Evolutionary conservation across 2,797 vertebrate genomes (phyloP), one percentile per base, ranked within the genome.

Genomic region (Hafferia zeledoni): DNA sequence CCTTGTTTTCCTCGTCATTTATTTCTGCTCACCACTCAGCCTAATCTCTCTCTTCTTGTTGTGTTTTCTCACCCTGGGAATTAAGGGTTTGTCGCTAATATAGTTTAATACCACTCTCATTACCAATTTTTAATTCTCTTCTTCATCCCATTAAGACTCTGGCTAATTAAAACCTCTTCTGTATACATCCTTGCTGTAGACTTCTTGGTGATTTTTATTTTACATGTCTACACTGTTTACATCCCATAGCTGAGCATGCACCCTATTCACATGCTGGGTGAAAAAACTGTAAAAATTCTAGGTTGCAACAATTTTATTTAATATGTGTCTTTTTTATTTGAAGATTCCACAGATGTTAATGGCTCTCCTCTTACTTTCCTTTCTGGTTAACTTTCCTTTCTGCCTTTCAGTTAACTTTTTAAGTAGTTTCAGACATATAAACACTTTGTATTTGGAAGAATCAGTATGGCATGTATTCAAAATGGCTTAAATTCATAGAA

Each of bases 21-120:
- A 64, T 55, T 91, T 89, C 61, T 89, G 49, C 60, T 89, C 69
- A 33, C 13, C 0, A 1, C 33, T 80, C 56, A 70, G 49, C 20
- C 50, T 95, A 80, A 65, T 84, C n/a, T 78, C 25, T 74, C 61
- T 71, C 41, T 83, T 59, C 46, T 74, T 90, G n/a, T 94, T 92
- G 49, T 56, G 9, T 64, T 87, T 93, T 83, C 61, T 87, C 18
- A 75, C 68, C 17, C 65, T 52, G 14, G 28, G 23, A 28, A 77
- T 68, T 41, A 83, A 85, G 71, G 50, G 47, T 87, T 89, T 85
- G 53, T 85, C 64, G 65, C 65, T 87, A 89, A 83, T 80, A 59
- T 9, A 37, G 49, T 68, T 90, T 87, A 95, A 93, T 87, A 35
- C 17, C 19, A 77, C 59, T 33, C 67, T 89, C 63, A 64, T 82